Evolutionary conservation across 2,113 vertebrate genomes (phyloP).

Genomic region (Eublepharis macularius): DNA sequence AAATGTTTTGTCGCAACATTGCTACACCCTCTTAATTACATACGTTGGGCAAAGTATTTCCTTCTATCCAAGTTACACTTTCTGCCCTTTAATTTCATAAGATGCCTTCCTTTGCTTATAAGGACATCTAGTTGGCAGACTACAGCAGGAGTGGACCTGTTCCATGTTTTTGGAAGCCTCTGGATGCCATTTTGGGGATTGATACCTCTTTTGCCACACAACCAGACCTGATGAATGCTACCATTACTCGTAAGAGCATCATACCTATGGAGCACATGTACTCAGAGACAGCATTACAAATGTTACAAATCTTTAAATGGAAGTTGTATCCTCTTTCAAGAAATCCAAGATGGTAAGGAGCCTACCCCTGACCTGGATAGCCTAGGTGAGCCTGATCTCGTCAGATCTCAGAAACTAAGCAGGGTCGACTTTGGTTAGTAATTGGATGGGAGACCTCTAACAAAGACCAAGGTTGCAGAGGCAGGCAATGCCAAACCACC

Average conservation of each 20-base stretch:
- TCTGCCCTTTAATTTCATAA: slow-evolving; percentile 3
- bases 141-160: background rate
- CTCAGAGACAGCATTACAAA: background rate
- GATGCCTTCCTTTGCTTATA: background rate
- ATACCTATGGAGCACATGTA: background rate
- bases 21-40: background rate
- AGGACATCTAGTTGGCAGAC: background rate
- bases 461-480: no score
- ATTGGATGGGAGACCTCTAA: no score
- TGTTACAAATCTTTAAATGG: no score
- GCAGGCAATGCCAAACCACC: no score
- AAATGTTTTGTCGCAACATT: background rate
- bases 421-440: no score
- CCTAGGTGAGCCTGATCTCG: no score
- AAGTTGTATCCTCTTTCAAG: no score
- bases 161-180: background rate
- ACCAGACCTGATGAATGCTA: background rate
- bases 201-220: background rate
- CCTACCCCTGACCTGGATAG: no score
- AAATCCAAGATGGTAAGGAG: no score
- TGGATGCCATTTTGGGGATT: background rate
- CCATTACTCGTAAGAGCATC: no score
- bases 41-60: background rate
- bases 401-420: no score
- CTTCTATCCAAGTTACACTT: background rate